These are phyloP conservation scores for Archegozetes longisetosus DNA, from an alignment of 1,140 invertebrate genomes.

Conservation along the genomic window DNA sequence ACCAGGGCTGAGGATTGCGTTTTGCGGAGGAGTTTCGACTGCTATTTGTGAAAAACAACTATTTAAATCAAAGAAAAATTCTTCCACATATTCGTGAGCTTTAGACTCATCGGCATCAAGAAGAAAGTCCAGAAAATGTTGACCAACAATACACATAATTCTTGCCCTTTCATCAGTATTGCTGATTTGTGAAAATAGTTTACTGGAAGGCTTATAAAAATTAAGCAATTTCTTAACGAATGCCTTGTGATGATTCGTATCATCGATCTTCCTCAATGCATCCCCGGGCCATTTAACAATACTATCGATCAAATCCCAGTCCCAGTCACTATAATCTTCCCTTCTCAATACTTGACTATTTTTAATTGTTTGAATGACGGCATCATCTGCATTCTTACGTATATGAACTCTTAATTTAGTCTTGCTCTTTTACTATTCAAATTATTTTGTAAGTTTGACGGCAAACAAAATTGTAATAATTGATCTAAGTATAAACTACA, in stretches of 20 bases:
- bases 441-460: background rate
- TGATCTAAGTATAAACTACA: constrained; percentile 67
- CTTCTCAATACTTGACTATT: constrained; percentile 54
- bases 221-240: constrained; percentile 65
- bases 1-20: constrained; percentile 71
- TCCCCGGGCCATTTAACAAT: constrained; percentile 47
- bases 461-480: constrained; percentile 36
- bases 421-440: background rate
- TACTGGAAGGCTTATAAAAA: constrained; percentile 69
- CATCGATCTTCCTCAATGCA: constrained; percentile 41
- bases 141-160: constrained; percentile 49
- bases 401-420: background rate
- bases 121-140: constrained; percentile 59
- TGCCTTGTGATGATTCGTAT: constrained; percentile 53
- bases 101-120: constrained; percentile 39
- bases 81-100: constrained; percentile 42
- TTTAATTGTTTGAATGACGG: constrained; percentile 39
- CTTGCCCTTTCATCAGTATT: constrained; percentile 39
- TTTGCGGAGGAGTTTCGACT: constrained; percentile 53
- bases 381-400: constrained; percentile 39
- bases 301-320: constrained; percentile 62
- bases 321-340: constrained; percentile 52
- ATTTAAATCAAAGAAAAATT: constrained; percentile 62
- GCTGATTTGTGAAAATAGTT: constrained; percentile 55
- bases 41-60: constrained; percentile 49